phyloP scores from a whole-genome alignment of 2,113 vertebrate species.

The Leucosticte australis region DNA sequence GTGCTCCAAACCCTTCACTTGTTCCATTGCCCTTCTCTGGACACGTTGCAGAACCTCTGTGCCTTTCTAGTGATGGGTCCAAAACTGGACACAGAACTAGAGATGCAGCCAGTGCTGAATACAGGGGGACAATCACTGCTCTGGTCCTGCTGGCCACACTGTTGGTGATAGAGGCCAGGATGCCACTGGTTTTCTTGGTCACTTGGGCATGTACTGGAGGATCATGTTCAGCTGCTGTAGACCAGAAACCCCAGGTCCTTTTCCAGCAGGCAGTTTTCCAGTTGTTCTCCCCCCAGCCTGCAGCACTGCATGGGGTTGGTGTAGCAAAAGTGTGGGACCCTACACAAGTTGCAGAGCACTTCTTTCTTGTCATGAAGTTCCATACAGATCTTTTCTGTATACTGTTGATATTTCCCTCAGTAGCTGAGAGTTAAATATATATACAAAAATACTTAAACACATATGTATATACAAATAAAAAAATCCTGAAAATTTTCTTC shows the following conservation, averaged over 20 bases:
- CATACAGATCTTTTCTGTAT: background rate
- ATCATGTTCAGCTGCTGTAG: accelerated
- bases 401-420: background rate
- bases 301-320: background rate
- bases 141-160: background rate
- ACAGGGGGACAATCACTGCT: background rate
- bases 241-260: background rate
- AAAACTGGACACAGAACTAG: background rate
- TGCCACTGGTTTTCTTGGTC: background rate
- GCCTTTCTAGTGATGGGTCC: background rate
- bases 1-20: background rate
- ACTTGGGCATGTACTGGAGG: too few species aligned
- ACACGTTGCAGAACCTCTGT: accelerated
- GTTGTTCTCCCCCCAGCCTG: background rate
- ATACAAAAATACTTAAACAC: background rate
- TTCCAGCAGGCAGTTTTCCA: background rate
- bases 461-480: background rate
- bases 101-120: background rate
- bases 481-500: background rate
- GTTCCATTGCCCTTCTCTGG: background rate
- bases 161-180: background rate
- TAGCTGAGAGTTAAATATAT: background rate
- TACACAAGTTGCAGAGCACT: background rate
- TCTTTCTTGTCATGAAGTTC: background rate
- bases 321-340: background rate